Percentiles rank a stretch among this genome's conserved stretches.
These are phyloP conservation scores for Euwallacea fornicatus DNA, from an alignment of 1,140 invertebrate species.

Conservation along the genomic window DNA sequence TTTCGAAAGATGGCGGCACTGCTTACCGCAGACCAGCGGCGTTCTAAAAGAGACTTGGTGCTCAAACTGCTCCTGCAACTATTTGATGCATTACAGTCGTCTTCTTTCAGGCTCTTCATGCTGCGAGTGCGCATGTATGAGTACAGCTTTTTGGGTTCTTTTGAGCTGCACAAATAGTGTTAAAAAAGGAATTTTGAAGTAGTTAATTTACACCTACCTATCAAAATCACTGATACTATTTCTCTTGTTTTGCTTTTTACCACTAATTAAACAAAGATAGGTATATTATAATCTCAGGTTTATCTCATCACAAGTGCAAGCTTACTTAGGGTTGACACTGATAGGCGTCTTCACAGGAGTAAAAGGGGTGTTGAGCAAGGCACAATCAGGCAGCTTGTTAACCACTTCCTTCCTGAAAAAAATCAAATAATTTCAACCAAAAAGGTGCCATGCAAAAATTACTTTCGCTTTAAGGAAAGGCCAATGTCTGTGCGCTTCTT, in stretches of 20 bases:
- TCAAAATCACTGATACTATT: background rate
- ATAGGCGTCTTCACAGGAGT: constrained; percentile 46
- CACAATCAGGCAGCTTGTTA: constrained; percentile 45
- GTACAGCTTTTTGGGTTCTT: constrained; percentile 57
- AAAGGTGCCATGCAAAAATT: constrained; percentile 35
- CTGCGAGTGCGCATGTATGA: constrained; percentile 53
- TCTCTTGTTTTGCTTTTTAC: constrained; percentile 2
- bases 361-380: constrained; percentile 47
- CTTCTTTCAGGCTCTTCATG: constrained; percentile 38
- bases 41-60: constrained; percentile 42
- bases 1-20: constrained; percentile 40
- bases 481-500: constrained; percentile 64
- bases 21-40: constrained; percentile 50
- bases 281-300: background rate
- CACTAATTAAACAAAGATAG: constrained; percentile 1
- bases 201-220: background rate
- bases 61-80: constrained; percentile 35
- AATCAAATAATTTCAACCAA: background rate
- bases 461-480: constrained; percentile 60
- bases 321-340: constrained; percentile 48
- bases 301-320: constrained; percentile 1
- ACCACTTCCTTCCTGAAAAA: constrained; percentile 46
- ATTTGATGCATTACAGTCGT: constrained; percentile 9
- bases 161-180: constrained; percentile 35
- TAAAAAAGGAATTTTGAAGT: constrained; percentile 1